Percentiles rank a stretch among this genome's conserved stretches.
Conservation (phyloP, 2,888 invertebrate genomes). For the Biston betularia region DNA sequence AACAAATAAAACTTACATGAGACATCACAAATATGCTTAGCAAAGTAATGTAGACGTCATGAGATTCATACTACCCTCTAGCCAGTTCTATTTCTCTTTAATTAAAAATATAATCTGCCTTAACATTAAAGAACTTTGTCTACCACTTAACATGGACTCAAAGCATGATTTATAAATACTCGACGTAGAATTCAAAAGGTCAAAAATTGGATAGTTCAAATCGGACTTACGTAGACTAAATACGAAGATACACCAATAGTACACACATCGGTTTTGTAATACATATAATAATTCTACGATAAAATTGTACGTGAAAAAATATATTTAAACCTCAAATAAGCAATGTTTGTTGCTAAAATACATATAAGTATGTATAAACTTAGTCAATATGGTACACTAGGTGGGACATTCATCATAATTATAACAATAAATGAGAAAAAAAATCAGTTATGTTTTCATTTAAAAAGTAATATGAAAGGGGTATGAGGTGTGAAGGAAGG, state of each 20-base stretch:
- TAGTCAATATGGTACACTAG: slow-evolving; percentile 78
- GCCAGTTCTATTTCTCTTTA: slow-evolving; percentile 50
- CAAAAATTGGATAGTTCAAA: slow-evolving; percentile 2
- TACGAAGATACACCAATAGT: slow-evolving; percentile 9
- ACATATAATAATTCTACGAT: slow-evolving; percentile 10
- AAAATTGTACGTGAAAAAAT: slow-evolving; percentile 45
- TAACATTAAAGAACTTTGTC: slow-evolving; percentile 58
- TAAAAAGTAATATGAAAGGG: slow-evolving; percentile 31
- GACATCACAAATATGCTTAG: slow-evolving; percentile 87
- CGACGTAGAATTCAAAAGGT: slow-evolving; percentile 10
- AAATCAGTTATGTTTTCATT: neutral
- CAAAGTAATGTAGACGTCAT: slow-evolving; percentile 78
- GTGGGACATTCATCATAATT: slow-evolving; percentile 68
- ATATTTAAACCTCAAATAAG: slow-evolving; percentile 46
- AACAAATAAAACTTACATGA: slow-evolving; percentile 83
- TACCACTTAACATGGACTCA: slow-evolving; percentile 59
- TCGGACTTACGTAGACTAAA: neutral
- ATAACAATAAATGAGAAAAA: slow-evolving; percentile 30
- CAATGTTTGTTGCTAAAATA: slow-evolving; percentile 46
- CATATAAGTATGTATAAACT: slow-evolving; percentile 55
- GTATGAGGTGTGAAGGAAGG: slow-evolving; percentile 45
- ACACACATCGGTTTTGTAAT: slow-evolving; percentile 6
- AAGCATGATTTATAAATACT: slow-evolving; percentile 54
- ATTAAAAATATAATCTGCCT: slow-evolving; percentile 64
- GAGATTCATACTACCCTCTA: slow-evolving; percentile 59